Evolutionary conservation across 92 coral and sea anemone species (phyloP), one percentile per base, ranked within the genome.

Genomic region (Epizoanthus rinbou): DNA sequence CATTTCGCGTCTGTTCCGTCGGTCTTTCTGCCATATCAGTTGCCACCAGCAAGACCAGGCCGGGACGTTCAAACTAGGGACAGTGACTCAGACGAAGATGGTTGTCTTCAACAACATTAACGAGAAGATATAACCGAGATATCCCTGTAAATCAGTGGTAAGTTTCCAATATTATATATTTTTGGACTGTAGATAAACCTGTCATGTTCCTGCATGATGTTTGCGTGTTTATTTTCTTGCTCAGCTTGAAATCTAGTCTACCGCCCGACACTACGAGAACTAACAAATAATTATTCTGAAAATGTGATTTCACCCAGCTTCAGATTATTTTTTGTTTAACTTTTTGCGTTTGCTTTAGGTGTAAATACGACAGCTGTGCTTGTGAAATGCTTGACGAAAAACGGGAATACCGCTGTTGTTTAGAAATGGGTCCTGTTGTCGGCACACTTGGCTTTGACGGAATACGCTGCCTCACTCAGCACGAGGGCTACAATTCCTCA

Each of bases 121-220:
- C 75, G 19, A 37, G 57, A 39, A 71, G 75, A 71, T 71, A 71
- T 71, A 50, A 71, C 17, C 22, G 57, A 71, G 57, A 71, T 37
- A 35, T 41, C 75, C 25, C 58, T 71, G 8, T 41, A 71, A 43
- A 71, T n/a, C 57, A 71, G 57, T 71, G 75, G 75, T 71, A 71
- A 71, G 59, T 45, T 71, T 14, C 2, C 31, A 28, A 37, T 37
- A 45, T 41, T 71, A 64, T 58, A 58, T 58, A 13, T 58, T 58
- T 58, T 18, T 58, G 25, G 64, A 58, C 64, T 58, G 64, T 58
- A 58, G 19, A 16, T 58, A 58, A 58, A 58, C 19, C 21, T 58
- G 64, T 58, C 64, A 58, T 18, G 64, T 58, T 58, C 64, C 64
- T 58, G 64, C 64, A 58, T 58, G 64, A 58, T 58, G 64, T 58